Percentiles rank a stretch among this genome's conserved stretches.
Conservation (phyloP, 2,888 invertebrate species). For the Parelbella ahira region DNA sequence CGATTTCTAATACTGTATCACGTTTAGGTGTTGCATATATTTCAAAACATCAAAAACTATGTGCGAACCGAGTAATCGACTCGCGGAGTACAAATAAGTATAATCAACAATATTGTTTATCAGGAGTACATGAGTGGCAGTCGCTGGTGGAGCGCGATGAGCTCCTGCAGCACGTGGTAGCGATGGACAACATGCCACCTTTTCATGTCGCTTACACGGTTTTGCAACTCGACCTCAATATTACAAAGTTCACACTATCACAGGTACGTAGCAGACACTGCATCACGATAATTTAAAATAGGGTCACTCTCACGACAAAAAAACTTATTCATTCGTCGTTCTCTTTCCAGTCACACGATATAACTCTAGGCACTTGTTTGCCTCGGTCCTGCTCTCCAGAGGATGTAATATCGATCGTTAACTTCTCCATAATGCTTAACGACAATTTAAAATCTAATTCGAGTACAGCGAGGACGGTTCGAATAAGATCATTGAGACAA, state of each 20-base stretch:
- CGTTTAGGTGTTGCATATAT: too few relatives aligned
- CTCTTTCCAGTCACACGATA: conserved; percentile 52
- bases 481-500: conserved; percentile 47
- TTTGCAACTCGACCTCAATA: conserved; percentile 52
- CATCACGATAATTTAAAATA: too few relatives aligned
- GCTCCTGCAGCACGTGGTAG: conserved; percentile 38
- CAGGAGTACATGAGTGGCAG: conserved; percentile 46
- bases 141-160: conserved; percentile 46
- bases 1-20: too few relatives aligned
- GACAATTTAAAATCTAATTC: conserved; percentile 60
- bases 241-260: conserved; percentile 58
- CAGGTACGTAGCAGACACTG: too few relatives aligned
- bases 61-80: too few relatives aligned
- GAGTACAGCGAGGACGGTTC: conserved; percentile 53
- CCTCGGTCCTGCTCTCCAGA: conserved; percentile 63
- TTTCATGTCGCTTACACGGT: conserved; percentile 53
- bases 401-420: conserved; percentile 68
- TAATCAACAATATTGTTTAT: too few relatives aligned
- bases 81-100: too few relatives aligned
- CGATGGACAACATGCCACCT: conserved; percentile 51
- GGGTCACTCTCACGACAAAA: too few relatives aligned
- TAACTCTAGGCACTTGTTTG: conserved; percentile 68
- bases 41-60: too few relatives aligned
- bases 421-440: conserved; percentile 68
- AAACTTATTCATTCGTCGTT: not conserved